Percentiles rank a stretch among this genome's conserved stretches.
Conservation (phyloP, 1,140 invertebrate genomes). For the Tenebrio molitor region DNA sequence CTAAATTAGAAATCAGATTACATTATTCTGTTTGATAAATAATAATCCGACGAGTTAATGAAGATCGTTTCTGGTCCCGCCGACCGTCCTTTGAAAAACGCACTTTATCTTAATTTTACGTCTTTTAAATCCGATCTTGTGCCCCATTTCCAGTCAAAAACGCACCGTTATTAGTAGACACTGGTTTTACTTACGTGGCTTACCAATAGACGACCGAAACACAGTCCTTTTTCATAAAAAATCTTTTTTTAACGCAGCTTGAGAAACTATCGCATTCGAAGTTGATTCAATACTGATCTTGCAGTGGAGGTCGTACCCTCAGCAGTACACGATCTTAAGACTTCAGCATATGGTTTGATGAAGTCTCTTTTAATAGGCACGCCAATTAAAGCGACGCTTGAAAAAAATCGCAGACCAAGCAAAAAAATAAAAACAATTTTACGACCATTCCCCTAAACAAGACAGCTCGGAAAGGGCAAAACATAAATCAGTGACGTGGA, state of each 20-base stretch:
- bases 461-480: not conserved
- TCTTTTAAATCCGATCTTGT: too few species aligned
- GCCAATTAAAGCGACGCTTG: not conserved
- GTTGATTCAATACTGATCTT: slow-evolving; percentile 47
- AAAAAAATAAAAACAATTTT: not conserved
- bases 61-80: too few species aligned
- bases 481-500: not conserved
- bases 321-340: slow-evolving; percentile 43
- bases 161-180: too few species aligned
- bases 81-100: too few species aligned
- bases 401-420: not conserved
- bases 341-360: slow-evolving; percentile 40
- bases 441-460: not conserved
- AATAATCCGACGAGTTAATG: too few species aligned
- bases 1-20: too few species aligned
- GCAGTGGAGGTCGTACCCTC: slow-evolving; percentile 48
- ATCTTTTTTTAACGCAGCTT: too few species aligned
- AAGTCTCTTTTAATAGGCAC: not conserved
- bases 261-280: slow-evolving; percentile 43
- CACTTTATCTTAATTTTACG: too few species aligned
- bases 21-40: too few species aligned
- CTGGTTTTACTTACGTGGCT: too few species aligned
- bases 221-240: too few species aligned
- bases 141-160: too few species aligned
- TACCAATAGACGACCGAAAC: not conserved